Percentiles rank a stretch among this genome's conserved stretches.
Evolutionary conservation across 2,113 vertebrate genomes (phyloP).

Genomic region (Amazona vittata): DNA sequence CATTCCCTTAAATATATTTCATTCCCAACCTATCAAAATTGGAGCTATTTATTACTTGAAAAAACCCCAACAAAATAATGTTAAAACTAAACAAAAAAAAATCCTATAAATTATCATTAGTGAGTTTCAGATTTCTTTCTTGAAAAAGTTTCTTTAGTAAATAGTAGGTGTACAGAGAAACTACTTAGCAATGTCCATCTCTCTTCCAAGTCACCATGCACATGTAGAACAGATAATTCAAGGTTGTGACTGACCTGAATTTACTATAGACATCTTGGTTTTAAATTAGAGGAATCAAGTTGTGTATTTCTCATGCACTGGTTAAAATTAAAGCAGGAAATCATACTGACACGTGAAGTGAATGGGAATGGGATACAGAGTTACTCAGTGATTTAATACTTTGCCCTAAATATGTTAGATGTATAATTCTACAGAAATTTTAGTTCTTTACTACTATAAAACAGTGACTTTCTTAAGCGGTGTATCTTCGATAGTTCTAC

Average conservation of each 20-base stretch:
- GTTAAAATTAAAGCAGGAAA: constrained; percentile 5
- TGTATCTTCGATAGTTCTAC: constrained; percentile 25
- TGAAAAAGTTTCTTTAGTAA: neutral
- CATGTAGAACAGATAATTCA: neutral
- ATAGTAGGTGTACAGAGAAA: neutral
- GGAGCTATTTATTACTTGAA: neutral
- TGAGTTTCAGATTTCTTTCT: neutral
- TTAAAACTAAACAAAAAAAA: fast-evolving
- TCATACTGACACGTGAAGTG: constrained; percentile 1
- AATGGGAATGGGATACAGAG: neutral
- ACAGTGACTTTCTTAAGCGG: neutral
- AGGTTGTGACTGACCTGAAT: neutral
- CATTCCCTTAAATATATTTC: neutral
- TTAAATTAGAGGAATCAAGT: neutral
- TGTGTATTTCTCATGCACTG: neutral
- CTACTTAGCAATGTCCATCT: neutral
- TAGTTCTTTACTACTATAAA: neutral
- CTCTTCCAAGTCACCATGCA: neutral
- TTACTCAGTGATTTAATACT: constrained; percentile 3
- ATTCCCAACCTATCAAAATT: neutral
- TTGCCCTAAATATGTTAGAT: neutral
- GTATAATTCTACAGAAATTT: neutral
- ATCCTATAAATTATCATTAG: neutral
- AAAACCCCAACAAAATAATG: neutral
- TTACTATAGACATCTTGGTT: neutral